A percentile compares a stretch with the other conserved stretches of the same genome.
Evolutionary conservation across 2,113 vertebrate species (phyloP).

Genomic region (Oreochromis tanganicae): DNA sequence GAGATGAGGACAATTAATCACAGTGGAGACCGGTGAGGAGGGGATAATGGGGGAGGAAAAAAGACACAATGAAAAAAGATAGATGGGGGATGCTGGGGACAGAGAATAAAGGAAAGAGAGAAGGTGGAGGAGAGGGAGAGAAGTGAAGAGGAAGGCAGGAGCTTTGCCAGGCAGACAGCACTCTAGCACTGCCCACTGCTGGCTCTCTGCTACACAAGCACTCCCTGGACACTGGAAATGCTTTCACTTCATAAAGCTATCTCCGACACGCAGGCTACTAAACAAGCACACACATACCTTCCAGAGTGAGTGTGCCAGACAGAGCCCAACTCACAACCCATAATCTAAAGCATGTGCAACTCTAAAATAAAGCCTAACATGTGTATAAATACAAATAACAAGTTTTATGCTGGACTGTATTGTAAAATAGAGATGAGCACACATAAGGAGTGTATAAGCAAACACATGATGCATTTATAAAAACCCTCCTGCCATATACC

Average conservation of each 20-base stretch:
- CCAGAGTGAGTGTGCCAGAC: neutral
- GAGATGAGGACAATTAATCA: slow-evolving; percentile 32
- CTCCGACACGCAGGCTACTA: slow-evolving; percentile 19
- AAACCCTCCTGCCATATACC: neutral
- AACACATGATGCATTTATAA: neutral
- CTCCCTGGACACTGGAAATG: slow-evolving; percentile 44
- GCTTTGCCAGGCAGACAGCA: slow-evolving; percentile 28
- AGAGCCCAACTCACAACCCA: neutral
- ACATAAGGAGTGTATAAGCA: neutral
- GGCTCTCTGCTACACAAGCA: slow-evolving; percentile 24
- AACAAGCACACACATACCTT: neutral
- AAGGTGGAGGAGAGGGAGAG: neutral
- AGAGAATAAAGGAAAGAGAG: neutral
- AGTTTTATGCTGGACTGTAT: neutral
- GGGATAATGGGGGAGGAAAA: neutral
- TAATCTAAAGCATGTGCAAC: slow-evolving; percentile 15
- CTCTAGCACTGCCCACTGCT: slow-evolving; percentile 29
- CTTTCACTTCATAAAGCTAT: slow-evolving; percentile 40
- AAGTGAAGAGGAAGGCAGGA: neutral
- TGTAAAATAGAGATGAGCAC: neutral
- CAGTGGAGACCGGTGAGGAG: slow-evolving; percentile 2
- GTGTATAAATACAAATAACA: neutral
- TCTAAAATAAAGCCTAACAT: neutral
- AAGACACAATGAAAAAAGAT: neutral
- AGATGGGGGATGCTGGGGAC: neutral